Percentiles rank a stretch among this genome's conserved stretches.
Conservation (phyloP, 2,888 invertebrate species). For the Rhaphigaster nebulosa region DNA sequence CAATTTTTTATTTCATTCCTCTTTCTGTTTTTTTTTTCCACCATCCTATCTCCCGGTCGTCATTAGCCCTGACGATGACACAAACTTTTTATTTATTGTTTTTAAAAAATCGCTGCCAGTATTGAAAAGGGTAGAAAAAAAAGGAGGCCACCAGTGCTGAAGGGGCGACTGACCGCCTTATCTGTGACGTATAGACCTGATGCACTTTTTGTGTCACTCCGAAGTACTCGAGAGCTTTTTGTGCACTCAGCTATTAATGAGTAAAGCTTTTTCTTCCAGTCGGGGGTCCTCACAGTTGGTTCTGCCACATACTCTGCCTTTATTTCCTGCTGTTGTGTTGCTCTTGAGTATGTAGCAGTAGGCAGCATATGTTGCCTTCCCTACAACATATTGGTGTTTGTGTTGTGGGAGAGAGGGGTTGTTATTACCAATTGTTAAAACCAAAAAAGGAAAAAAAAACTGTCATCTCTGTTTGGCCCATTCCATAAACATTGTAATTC, state of each 20-base stretch:
- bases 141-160: neutral
- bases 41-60: neutral
- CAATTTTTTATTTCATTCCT: neutral
- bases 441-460: neutral
- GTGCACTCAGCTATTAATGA: conserved; percentile 24
- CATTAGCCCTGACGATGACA: conserved; percentile 43
- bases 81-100: conserved; percentile 50
- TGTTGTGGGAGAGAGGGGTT: neutral
- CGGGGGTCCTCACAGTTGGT: neutral
- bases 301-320: neutral
- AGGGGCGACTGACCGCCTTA: neutral
- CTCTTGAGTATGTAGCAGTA: neutral
- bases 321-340: neutral
- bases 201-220: conserved; percentile 34
- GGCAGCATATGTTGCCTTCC: neutral
- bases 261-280: neutral
- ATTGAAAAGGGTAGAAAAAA: neutral
- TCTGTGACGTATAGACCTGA: conserved; percentile 3
- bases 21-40: neutral
- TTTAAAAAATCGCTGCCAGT: conserved; percentile 33
- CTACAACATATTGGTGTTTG: neutral
- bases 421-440: neutral
- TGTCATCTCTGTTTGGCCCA: neutral
- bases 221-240: conserved; percentile 25
- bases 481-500: neutral